phyloP scores from a whole-genome alignment of 2,113 vertebrate species.

The Tautogolabrus adspersus region DNA sequence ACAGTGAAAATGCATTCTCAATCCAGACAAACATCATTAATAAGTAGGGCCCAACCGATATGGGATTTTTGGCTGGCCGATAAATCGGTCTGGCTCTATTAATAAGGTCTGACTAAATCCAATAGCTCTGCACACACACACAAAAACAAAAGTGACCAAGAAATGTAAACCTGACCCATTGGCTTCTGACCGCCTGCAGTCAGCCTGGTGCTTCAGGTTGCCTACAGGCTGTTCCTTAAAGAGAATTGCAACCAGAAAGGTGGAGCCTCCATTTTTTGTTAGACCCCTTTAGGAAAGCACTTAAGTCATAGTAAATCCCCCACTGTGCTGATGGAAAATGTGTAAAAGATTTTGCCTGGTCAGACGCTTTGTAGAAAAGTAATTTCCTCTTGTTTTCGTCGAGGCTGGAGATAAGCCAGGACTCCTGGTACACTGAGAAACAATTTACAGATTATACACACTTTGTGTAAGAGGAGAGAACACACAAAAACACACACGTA shows the following conservation, averaged over 20 bases:
- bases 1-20: neutral
- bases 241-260: conserved; percentile 47
- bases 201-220: neutral
- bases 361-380: conserved; percentile 70
- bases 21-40: neutral
- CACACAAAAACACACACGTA: conserved; percentile 1
- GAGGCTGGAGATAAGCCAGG: conserved; percentile 62
- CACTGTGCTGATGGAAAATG: conserved; percentile 55
- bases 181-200: neutral
- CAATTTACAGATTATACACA: conserved; percentile 49
- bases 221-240: conserved; percentile 52
- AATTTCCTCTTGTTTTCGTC: conserved; percentile 70
- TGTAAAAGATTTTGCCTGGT: conserved; percentile 66
- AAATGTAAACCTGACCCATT: neutral
- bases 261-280: conserved; percentile 32
- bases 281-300: conserved; percentile 46
- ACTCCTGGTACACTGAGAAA: conserved; percentile 40
- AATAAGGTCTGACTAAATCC: neutral
- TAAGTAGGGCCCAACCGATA: no score
- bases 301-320: conserved; percentile 52
- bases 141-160: neutral
- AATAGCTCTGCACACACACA: neutral
- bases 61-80: no score
- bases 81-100: no score
- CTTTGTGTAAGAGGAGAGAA: conserved; percentile 28